Evolutionary conservation across 2,797 vertebrate species (phyloP).

Genomic region (Mastacembelus armatus): DNA sequence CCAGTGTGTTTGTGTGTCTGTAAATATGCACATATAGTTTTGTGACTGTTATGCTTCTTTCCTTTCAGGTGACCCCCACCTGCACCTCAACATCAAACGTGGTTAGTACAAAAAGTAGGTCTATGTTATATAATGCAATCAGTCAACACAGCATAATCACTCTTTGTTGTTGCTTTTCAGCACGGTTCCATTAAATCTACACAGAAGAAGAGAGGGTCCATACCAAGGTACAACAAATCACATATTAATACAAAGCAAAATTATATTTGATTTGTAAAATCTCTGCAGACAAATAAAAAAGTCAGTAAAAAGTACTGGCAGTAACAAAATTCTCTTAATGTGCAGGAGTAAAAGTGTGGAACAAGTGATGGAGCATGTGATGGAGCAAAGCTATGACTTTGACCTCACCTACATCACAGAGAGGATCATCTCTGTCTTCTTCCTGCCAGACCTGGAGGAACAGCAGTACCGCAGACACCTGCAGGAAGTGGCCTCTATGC

Average conservation of each 20-base stretch:
- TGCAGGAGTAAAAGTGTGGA: slow-evolving; percentile 88
- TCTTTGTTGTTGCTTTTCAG: slow-evolving; percentile 42
- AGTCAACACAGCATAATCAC: neutral
- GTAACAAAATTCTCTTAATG: slow-evolving; percentile 11
- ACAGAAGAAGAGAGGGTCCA: slow-evolving; percentile 84
- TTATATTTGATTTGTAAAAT: neutral
- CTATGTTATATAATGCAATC: neutral
- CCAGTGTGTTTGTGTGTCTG: slow-evolving; percentile 11
- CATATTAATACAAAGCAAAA: neutral
- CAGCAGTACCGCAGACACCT: slow-evolving; percentile 87
- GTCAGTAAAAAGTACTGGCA: neutral
- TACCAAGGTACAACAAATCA: slow-evolving; percentile 80
- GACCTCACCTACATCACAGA: slow-evolving; percentile 96
- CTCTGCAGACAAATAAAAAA: neutral
- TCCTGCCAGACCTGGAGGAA: slow-evolving; percentile 88
- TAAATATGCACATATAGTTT: slow-evolving; percentile 1
- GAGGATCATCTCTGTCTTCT: slow-evolving; percentile 93
- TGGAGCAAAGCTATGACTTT: slow-evolving; percentile 90
- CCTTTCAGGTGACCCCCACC: slow-evolving; percentile 81
- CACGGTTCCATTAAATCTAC: slow-evolving; percentile 85
- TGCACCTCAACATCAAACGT: slow-evolving; percentile 81
- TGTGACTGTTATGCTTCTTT: slow-evolving; percentile 31
- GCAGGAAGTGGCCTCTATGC: slow-evolving; percentile 91
- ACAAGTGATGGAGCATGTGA: slow-evolving; percentile 89
- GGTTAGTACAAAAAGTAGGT: slow-evolving; percentile 72